Conservation (phyloP, 2,888 invertebrate genomes). For the Cephus pygmeus region DNA sequence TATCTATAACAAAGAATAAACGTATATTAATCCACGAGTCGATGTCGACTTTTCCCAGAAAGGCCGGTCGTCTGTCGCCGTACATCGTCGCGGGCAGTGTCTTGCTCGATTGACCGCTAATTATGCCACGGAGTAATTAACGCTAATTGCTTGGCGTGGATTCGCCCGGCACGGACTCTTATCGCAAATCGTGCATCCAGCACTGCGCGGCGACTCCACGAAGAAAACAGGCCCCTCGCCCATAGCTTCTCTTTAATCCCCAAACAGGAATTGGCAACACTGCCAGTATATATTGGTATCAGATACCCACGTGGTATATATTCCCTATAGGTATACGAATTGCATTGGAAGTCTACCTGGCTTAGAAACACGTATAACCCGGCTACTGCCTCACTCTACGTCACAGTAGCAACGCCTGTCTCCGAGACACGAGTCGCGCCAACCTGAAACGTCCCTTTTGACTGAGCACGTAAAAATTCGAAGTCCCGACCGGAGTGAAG, state of each 20-base stretch:
- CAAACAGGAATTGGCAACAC: neutral
- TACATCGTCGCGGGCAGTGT: neutral
- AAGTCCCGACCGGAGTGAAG: neutral
- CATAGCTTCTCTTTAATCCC: neutral
- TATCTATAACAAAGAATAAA: too few species aligned
- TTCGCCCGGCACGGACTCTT: slow-evolving; percentile 4
- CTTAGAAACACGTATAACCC: neutral
- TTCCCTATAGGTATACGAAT: neutral
- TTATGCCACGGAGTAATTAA: slow-evolving; percentile 36
- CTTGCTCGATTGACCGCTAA: slow-evolving; percentile 32
- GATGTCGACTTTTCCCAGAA: neutral
- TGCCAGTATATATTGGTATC: too few species aligned
- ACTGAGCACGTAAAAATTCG: neutral
- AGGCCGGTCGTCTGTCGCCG: neutral
- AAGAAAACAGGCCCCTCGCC: neutral
- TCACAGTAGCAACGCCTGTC: neutral
- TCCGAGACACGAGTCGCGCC: neutral
- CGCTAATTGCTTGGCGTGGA: slow-evolving; percentile 31
- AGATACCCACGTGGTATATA: neutral
- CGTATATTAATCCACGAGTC: neutral
- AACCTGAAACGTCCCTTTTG: neutral
- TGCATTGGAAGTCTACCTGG: neutral
- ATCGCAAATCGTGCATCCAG: slow-evolving; percentile 10
- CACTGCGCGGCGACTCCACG: neutral
- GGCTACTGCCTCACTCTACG: neutral